A percentile compares a stretch with the other conserved stretches of the same genome.
These are phyloP conservation scores for Tadarida brasiliensis DNA, from an alignment of 2,797 vertebrate species.

Conservation along the genomic window DNA sequence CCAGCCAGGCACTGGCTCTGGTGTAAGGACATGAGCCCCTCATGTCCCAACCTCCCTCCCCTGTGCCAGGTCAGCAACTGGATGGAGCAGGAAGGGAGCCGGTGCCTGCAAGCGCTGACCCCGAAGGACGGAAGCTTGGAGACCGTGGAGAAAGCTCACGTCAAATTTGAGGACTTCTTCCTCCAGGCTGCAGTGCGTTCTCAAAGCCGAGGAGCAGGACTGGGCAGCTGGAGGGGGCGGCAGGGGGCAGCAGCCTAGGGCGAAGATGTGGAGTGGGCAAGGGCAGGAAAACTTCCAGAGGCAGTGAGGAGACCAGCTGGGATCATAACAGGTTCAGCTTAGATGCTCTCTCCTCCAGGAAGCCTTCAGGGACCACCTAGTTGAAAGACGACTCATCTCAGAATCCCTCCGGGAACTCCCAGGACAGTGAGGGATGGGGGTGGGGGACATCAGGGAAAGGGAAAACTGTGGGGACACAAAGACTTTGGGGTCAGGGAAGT, in stretches of 20 bases:
- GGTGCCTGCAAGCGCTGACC: constrained; percentile 86
- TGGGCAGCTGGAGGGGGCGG: background rate
- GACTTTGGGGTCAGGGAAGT: background rate
- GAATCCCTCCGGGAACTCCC: background rate
- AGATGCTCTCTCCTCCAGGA: background rate
- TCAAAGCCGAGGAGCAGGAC: rapidly evolving
- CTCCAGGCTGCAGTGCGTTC: constrained; percentile 89
- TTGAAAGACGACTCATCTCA: background rate
- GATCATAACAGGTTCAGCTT: background rate
- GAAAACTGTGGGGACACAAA: background rate
- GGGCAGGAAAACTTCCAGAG: background rate
- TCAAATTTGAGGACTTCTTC: constrained; percentile 89
- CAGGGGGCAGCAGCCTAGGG: too few relatives aligned
- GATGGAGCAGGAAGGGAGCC: constrained; percentile 91
- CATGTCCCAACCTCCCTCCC: background rate
- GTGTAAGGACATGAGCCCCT: rapidly evolving
- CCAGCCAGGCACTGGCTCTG: background rate
- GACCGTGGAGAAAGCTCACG: constrained; percentile 82
- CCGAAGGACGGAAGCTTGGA: constrained; percentile 83
- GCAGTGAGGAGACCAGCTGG: background rate
- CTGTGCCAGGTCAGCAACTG: constrained; percentile 90
- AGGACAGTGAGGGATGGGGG: background rate
- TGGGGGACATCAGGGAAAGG: background rate
- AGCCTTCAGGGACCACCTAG: background rate
- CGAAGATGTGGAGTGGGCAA: background rate